Percentiles rank a stretch among this genome's conserved stretches.
Evolutionary conservation across 1,140 invertebrate genomes (phyloP).

Genomic region (Rhyzopertha dominica): DNA sequence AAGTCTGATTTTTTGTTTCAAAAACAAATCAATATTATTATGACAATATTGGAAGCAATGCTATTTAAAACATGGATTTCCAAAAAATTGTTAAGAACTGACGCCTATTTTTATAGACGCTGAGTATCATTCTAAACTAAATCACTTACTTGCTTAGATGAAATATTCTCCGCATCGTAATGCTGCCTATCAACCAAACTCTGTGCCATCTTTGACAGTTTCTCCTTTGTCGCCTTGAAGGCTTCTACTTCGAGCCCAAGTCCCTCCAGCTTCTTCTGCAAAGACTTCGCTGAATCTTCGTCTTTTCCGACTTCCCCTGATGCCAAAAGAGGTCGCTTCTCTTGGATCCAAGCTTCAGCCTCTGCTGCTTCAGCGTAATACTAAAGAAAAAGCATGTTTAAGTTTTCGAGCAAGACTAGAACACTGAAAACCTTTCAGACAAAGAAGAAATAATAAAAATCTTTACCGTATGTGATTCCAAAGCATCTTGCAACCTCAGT

Average conservation of each 20-base stretch:
- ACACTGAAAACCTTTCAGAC: neutral
- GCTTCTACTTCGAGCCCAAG: slow-evolving; percentile 71
- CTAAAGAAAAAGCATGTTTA: slow-evolving; percentile 46
- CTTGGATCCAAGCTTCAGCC: slow-evolving; percentile 80
- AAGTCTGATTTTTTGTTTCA: too few relatives aligned
- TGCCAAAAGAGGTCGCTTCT: slow-evolving; percentile 70
- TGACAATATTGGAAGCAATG: too few relatives aligned
- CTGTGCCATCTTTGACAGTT: slow-evolving; percentile 60
- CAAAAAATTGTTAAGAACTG: neutral
- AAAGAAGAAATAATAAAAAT: slow-evolving; percentile 9
- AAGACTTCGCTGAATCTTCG: slow-evolving; percentile 76
- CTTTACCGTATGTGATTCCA: slow-evolving; percentile 76
- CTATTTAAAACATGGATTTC: too few relatives aligned
- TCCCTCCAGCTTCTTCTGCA: slow-evolving; percentile 76
- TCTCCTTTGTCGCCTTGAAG: slow-evolving; percentile 64
- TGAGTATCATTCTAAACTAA: too few relatives aligned
- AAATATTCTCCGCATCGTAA: slow-evolving; percentile 73
- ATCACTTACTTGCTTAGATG: slow-evolving; percentile 54
- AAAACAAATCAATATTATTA: too few relatives aligned
- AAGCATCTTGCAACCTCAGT: slow-evolving; percentile 69
- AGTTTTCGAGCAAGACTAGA: neutral
- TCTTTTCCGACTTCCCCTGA: slow-evolving; percentile 79
- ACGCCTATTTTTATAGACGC: too few relatives aligned
- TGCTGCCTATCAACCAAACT: slow-evolving; percentile 68
- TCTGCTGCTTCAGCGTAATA: slow-evolving; percentile 84